phyloP scores from a whole-genome alignment of 2,113 vertebrate species.

The Delphinus delphis region DNA sequence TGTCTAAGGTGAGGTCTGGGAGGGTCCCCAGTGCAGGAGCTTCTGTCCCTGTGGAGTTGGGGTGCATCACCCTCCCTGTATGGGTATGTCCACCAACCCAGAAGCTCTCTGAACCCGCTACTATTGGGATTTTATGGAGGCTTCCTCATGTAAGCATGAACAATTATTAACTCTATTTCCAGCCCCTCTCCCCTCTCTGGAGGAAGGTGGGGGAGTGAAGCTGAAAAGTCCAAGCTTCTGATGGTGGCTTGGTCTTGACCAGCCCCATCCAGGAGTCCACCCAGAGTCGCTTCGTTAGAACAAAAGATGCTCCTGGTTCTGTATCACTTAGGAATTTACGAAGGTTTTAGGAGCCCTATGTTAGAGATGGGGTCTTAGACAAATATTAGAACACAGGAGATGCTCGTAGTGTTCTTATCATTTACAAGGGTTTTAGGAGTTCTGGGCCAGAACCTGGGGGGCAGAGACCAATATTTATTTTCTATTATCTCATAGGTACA shows the following conservation, averaged over 20 bases:
- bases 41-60: background rate
- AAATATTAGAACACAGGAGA: background rate
- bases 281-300: background rate
- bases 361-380: background rate
- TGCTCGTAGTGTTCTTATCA: background rate
- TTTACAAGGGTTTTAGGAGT: background rate
- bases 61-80: background rate
- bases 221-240: background rate
- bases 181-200: background rate
- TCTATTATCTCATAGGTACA: background rate
- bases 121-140: background rate
- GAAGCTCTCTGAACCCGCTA: background rate
- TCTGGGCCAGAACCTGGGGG: background rate
- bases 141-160: background rate
- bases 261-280: background rate
- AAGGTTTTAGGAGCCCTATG: background rate
- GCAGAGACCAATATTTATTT: background rate
- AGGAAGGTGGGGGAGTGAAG: background rate
- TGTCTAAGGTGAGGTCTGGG: background rate
- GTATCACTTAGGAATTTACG: background rate
- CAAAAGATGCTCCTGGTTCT: background rate
- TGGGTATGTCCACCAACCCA: background rate
- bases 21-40: background rate
- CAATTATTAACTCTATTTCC: background rate
- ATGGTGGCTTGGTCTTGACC: background rate